Evolutionary conservation across 1,140 invertebrate species (phyloP).

Genomic region (Homalodisca vitripennis): DNA sequence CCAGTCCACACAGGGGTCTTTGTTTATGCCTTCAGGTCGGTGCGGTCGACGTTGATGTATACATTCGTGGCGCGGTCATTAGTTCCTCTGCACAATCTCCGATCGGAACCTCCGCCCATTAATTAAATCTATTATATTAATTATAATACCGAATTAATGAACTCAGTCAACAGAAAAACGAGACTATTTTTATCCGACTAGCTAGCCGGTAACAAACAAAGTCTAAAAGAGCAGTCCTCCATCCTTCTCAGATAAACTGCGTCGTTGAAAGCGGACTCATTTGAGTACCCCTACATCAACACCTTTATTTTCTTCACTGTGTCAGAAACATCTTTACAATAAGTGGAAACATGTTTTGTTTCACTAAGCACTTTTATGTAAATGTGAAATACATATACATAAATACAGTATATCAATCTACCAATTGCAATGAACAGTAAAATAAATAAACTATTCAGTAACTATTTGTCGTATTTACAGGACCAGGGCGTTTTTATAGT

Average conservation of each 20-base stretch:
- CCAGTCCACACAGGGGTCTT: too few relatives aligned
- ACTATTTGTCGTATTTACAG: too few relatives aligned
- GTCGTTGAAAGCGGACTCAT: not conserved
- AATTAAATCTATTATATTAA: constrained; percentile 18
- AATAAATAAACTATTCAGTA: too few relatives aligned
- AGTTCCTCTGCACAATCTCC: constrained; percentile 12
- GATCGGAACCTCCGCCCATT: constrained; percentile 13
- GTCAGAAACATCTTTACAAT: not conserved
- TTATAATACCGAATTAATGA: constrained; percentile 19
- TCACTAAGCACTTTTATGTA: too few relatives aligned
- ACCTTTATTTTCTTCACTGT: not conserved
- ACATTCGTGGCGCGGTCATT: not conserved
- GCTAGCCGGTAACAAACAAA: constrained; percentile 5
- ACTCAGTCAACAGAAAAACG: not conserved
- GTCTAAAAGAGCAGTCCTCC: not conserved
- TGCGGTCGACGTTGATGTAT: not conserved
- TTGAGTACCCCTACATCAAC: not conserved
- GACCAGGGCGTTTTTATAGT: too few relatives aligned
- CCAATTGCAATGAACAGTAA: too few relatives aligned
- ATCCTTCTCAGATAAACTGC: not conserved
- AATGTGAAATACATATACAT: too few relatives aligned
- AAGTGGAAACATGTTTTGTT: too few relatives aligned
- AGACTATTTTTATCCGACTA: not conserved
- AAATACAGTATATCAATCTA: too few relatives aligned
- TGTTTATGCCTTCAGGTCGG: not conserved